These are phyloP conservation scores for Ochlodes sylvanus DNA, from an alignment of 2,888 invertebrate genomes.

Conservation along the genomic window DNA sequence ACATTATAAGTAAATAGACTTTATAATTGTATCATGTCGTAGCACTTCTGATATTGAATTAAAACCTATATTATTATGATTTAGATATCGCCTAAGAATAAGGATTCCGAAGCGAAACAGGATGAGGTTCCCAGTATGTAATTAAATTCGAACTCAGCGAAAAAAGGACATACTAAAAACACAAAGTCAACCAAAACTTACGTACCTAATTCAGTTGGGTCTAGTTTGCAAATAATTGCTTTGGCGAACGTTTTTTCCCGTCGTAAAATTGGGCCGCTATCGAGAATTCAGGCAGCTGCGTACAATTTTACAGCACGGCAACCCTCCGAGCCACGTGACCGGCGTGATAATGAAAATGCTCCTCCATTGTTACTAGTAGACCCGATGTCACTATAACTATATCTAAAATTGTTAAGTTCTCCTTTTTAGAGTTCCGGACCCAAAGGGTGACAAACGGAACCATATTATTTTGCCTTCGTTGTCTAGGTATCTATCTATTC, in stretches of 20 bases:
- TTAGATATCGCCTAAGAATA: too few relatives aligned
- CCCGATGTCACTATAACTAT: conserved; percentile 55
- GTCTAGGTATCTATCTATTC: too few relatives aligned
- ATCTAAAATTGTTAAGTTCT: conserved; percentile 45
- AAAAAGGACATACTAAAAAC: not conserved
- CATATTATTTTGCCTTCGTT: too few relatives aligned
- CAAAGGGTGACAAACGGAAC: too few relatives aligned
- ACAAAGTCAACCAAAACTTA: conserved; percentile 6
- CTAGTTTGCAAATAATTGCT: conserved; percentile 37
- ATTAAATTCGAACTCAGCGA: not conserved
- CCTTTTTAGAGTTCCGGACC: not conserved
- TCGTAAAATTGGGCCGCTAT: conserved; percentile 58
- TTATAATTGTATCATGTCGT: too few relatives aligned
- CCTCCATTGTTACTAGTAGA: conserved; percentile 50
- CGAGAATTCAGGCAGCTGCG: conserved; percentile 63
- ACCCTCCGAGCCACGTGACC: conserved; percentile 64
- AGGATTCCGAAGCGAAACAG: too few relatives aligned
- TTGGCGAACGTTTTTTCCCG: conserved; percentile 32
- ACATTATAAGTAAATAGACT: too few relatives aligned
- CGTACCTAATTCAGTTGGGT: conserved; percentile 16
- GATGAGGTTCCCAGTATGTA: too few relatives aligned
- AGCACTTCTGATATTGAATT: too few relatives aligned
- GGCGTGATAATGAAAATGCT: conserved; percentile 58
- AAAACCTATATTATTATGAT: too few relatives aligned
- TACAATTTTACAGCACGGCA: conserved; percentile 68